These are phyloP conservation scores for Polypterus bichir DNA, from an alignment of 2,113 vertebrate genomes.

Conservation along the genomic window DNA sequence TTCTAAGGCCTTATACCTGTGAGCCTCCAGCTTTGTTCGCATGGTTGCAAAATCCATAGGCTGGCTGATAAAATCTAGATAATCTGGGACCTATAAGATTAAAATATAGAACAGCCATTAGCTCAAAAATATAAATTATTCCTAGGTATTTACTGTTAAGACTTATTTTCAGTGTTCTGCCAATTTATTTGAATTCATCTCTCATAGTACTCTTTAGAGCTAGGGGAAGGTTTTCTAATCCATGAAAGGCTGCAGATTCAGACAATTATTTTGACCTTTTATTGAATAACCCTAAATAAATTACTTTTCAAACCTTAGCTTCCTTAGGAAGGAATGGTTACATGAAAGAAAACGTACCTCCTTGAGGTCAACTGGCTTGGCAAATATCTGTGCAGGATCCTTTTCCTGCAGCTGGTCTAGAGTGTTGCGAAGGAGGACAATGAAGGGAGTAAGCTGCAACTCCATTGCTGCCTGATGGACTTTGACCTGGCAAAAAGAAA, in stretches of 20 bases:
- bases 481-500: slow-evolving; percentile 56
- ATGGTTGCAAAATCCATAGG: slow-evolving; percentile 98
- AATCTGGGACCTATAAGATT: slow-evolving; percentile 82
- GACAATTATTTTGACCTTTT: too few relatives aligned
- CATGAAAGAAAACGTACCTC: slow-evolving; percentile 57
- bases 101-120: too few relatives aligned
- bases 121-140: too few relatives aligned
- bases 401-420: slow-evolving; percentile 90
- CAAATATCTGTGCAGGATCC: slow-evolving; percentile 81
- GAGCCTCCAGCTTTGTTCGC: slow-evolving; percentile 80
- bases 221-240: too few relatives aligned
- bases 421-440: slow-evolving; percentile 74
- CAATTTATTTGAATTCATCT: too few relatives aligned
- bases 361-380: slow-evolving; percentile 73
- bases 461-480: slow-evolving; percentile 86
- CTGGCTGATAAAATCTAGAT: slow-evolving; percentile 88
- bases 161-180: too few relatives aligned
- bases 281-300: too few relatives aligned
- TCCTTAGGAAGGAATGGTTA: too few relatives aligned
- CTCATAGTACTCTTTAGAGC: too few relatives aligned
- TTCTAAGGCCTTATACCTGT: slow-evolving; percentile 73
- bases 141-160: too few relatives aligned
- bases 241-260: too few relatives aligned
- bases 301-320: too few relatives aligned
- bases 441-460: slow-evolving; percentile 77